Base-by-base conservation (phyloP, 1,140 invertebrate species). In the Sminthurides bifidus region DNA sequence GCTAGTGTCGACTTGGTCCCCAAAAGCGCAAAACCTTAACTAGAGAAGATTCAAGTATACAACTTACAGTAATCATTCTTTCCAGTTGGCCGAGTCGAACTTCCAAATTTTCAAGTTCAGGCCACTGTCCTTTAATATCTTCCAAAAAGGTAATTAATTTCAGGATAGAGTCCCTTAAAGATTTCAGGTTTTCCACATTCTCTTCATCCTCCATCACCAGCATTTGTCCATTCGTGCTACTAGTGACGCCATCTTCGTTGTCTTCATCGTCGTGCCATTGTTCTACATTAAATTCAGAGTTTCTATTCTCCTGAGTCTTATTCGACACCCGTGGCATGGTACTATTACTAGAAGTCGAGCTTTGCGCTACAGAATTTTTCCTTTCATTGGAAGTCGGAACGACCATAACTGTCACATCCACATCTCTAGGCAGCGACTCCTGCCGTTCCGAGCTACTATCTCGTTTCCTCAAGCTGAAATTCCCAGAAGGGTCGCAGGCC, bases 61-160 rank as follows among this genome's bases (percentile, higher is more conserved):
- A n/a, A 61, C 69, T 66, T 56, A 74, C 72, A 63, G 65, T 63
- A 46, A 74, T 63, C 48, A 74, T 66, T 38, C 67, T 62, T 53
- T 74, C 67, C 33, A 75, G 61, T 41, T 68, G 64, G 6, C 64
- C 54, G 23, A 74, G 65, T 3, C 70, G 65, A 55, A 71, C 68
- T 58, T 76, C 71, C 38, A 76, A 56, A 33, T 66, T 66, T 58
- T 73, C 69, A 50, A 76, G 60, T 56, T 74, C 72, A 12, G 68
- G 65, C 59, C 72, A 75, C 52, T 74, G 73, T 41, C 74, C 75
- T 52, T 72, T 73, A 52, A 74, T 73, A 61, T 75, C 74, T 60
- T 75, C 73, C 24, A 76, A 56, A 15, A 66, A 65, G 17, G 52
- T 59, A n/a, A 58, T 48, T 23, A 68, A 52, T 23, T 56, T 51